phyloP scores from a whole-genome alignment of 2,797 vertebrate genomes.

The Cichlasoma orientale region DNA sequence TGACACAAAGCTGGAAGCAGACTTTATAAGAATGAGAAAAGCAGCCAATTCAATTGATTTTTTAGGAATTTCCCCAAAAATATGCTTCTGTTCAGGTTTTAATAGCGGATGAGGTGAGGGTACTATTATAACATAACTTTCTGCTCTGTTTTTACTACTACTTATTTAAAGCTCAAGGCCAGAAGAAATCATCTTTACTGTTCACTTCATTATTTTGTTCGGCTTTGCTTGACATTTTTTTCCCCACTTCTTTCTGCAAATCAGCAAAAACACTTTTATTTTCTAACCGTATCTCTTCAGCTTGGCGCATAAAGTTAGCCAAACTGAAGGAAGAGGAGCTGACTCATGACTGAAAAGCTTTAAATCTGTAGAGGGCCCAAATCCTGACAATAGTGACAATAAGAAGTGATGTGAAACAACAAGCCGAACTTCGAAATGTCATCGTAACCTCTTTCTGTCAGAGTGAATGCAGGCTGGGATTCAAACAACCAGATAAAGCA shows the following conservation, averaged over 20 bases:
- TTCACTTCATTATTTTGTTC: neutral
- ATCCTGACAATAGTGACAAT: neutral
- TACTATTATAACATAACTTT: neutral
- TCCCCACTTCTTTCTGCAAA: neutral
- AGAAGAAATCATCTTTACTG: neutral
- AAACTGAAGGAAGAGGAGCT: neutral
- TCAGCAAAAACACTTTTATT: neutral
- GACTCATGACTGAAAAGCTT: neutral
- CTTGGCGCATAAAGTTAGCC: neutral
- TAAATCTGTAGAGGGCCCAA: neutral
- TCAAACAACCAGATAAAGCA: neutral
- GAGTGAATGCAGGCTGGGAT: neutral
- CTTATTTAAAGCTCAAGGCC: neutral
- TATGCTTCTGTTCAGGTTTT: neutral
- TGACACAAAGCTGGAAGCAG: neutral
- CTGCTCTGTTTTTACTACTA: neutral
- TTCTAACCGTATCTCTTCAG: slow-evolving; percentile 2
- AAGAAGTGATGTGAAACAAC: neutral
- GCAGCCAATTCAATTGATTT: neutral
- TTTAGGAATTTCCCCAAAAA: neutral
- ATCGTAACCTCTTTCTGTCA: slow-evolving; percentile 1
- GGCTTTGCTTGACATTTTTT: neutral
- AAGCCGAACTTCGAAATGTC: slow-evolving; percentile 25
- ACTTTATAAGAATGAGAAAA: neutral
- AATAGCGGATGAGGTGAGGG: neutral